Conservation (phyloP, 2,888 invertebrate species). For the Lasioglossum malachurum region DNA sequence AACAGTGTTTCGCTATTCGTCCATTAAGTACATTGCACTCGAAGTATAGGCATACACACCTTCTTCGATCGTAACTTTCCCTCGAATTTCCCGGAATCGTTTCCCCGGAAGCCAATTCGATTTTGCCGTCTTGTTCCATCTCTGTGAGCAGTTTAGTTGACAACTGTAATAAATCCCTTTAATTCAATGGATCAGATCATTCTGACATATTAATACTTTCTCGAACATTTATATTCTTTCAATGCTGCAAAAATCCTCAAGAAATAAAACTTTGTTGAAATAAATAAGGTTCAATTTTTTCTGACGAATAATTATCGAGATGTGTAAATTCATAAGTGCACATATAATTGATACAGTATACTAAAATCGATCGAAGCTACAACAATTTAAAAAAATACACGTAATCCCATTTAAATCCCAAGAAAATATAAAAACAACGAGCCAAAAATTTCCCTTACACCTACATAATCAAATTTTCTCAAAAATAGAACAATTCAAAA, state of each 20-base stretch:
- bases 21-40: slow-evolving; percentile 60
- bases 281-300: neutral
- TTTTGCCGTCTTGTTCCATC: neutral
- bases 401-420: too few relatives aligned
- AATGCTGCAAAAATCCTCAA: neutral
- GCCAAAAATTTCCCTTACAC: neutral
- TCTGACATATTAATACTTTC: neutral
- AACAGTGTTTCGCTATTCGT: slow-evolving; percentile 61
- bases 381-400: too few relatives aligned
- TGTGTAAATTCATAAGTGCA: neutral
- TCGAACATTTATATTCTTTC: neutral
- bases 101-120: slow-evolving; percentile 4
- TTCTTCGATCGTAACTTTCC: slow-evolving; percentile 43
- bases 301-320: neutral
- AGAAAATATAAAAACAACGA: too few relatives aligned
- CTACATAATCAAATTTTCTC: too few relatives aligned
- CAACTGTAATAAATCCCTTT: neutral
- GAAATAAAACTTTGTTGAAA: neutral
- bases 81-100: slow-evolving; percentile 29
- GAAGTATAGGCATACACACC: slow-evolving; percentile 45
- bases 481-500: too few relatives aligned
- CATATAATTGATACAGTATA: too few relatives aligned
- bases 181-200: neutral
- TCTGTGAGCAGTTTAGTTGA: neutral
- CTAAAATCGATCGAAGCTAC: too few relatives aligned